Evolutionary conservation across 2,888 invertebrate genomes (phyloP), one percentile per base, ranked within the genome.

Genomic region (Drosophila multiciliata): DNA sequence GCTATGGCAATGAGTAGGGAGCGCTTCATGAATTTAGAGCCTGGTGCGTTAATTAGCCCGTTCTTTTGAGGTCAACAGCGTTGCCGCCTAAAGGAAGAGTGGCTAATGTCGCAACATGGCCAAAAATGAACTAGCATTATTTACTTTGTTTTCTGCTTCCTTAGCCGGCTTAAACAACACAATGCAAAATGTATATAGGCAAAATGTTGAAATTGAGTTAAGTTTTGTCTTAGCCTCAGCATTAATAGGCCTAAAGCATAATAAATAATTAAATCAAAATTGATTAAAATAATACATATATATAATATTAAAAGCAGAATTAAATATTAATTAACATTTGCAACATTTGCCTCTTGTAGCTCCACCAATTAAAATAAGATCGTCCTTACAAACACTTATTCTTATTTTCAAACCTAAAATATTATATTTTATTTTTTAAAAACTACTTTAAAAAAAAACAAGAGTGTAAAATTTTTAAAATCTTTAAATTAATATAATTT

Each of bases 31-130:
- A 55, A 69, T 53, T 62, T 67, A 17, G 45, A 42, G 55, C 49
- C 45, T 59, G 64, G 59, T 67, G 78, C 68, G 82, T 85, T 85
- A 83, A 83, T 83, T 83, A 83, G 83, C 66, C 68, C 32, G 53
- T 65, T 40, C 67, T 73, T 75, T 76, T 61, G 26, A 26, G 79
- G 71, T 29, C 67, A 63, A 54, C 49, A 12, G 29, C 32, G 6
- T 15, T 35, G 32, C 62, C 26, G 26, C 45, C 40, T 2, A 58
- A 58, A 36, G 23, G 29, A 52, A 55, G 20, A 17, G 50, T 1
- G n/a, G n/a, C 50, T n/a, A 6, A 23, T 15, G 23, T 23, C 15
- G 8, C 20, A 23, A 38, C 45, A 29, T 49, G 6, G 9, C 49
- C n/a, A n/a, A 49, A 49, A 49, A 9, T 5, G 6, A 45, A 4